Conservation (phyloP, 2,113 vertebrate genomes). For the Acanthochromis polyacanthus region DNA sequence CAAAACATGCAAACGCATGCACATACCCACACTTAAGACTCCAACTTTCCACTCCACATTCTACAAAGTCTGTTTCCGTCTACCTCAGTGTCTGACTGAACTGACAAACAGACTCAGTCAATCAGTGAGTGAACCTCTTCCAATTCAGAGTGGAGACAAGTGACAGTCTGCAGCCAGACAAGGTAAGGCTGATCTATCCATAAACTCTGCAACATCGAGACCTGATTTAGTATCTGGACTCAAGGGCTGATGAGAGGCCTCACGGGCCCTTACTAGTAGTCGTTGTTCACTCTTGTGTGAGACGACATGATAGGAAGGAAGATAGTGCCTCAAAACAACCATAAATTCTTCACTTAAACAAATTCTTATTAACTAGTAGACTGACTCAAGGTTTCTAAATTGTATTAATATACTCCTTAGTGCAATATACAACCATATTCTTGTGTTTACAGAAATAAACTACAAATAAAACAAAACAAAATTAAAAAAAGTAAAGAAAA, state of each 20-base stretch:
- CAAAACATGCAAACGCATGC: slow-evolving; percentile 20
- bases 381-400: slow-evolving; percentile 9
- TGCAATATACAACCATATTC: not conserved
- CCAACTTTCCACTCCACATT: slow-evolving; percentile 8
- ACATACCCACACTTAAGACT: not conserved
- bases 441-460: slow-evolving; percentile 7
- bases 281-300: slow-evolving; percentile 22
- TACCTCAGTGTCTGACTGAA: slow-evolving; percentile 17
- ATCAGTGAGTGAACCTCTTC: slow-evolving; percentile 7
- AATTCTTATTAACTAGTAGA: slow-evolving; percentile 18
- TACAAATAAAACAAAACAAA: slow-evolving; percentile 47
- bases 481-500: slow-evolving; percentile 36
- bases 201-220: slow-evolving; percentile 29
- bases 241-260: slow-evolving; percentile 51
- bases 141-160: slow-evolving; percentile 1
- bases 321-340: slow-evolving; percentile 32
- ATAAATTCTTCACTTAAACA: slow-evolving; percentile 32
- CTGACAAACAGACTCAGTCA: slow-evolving; percentile 22
- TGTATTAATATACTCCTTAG: not conserved
- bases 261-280: slow-evolving; percentile 27
- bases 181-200: slow-evolving; percentile 39
- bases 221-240: slow-evolving; percentile 35
- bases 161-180: slow-evolving; percentile 46
- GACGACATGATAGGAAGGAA: slow-evolving; percentile 12
- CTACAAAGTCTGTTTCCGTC: slow-evolving; percentile 27